phyloP scores from a whole-genome alignment of 1,140 invertebrate genomes.

The Nautilus pompilius region DNA sequence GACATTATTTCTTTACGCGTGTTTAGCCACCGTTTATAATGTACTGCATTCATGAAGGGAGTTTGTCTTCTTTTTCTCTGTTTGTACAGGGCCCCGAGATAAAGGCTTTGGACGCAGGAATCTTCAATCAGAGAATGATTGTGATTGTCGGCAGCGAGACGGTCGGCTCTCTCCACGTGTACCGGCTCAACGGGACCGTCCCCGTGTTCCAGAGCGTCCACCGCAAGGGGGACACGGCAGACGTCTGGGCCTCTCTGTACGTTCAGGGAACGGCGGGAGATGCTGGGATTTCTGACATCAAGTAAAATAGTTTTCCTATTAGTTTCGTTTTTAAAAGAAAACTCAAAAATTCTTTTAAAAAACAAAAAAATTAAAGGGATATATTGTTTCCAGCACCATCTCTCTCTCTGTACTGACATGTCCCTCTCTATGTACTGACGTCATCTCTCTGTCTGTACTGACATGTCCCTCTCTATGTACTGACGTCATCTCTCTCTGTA shows the following conservation, averaged over 20 bases:
- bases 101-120: conserved; percentile 12
- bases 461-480: too few species aligned
- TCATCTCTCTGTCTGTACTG: too few species aligned
- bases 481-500: too few species aligned
- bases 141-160: conserved; percentile 16
- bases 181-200: conserved; percentile 8
- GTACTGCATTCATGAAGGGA: too few species aligned
- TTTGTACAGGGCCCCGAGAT: conserved; percentile 16
- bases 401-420: too few species aligned
- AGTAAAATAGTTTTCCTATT: conserved; percentile 1
- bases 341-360: too few species aligned
- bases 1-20: too few species aligned
- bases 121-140: conserved; percentile 7
- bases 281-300: conserved; percentile 12
- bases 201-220: conserved; percentile 6
- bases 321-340: too few species aligned
- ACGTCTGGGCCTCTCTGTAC: conserved; percentile 14
- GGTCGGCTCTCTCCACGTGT: conserved; percentile 13
- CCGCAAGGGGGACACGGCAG: not conserved
- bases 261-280: conserved; percentile 14
- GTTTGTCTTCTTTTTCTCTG: not conserved
- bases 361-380: too few species aligned
- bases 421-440: too few species aligned
- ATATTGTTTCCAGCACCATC: too few species aligned
- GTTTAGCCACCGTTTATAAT: too few species aligned